Conservation (phyloP, 2,888 invertebrate genomes). For the Troglohyphantes excavatus region DNA sequence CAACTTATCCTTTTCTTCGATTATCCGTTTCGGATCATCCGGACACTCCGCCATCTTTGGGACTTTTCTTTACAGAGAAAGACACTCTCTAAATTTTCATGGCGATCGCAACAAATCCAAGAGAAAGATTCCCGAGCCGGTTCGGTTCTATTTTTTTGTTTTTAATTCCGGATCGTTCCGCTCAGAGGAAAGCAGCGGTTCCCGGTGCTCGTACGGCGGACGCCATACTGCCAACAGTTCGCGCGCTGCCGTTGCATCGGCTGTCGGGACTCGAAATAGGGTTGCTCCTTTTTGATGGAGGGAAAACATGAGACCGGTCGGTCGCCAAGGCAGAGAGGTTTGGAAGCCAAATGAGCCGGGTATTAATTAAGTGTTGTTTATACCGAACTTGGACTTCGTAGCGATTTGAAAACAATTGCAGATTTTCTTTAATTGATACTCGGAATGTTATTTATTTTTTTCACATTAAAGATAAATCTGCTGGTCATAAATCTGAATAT, state of each 20-base stretch:
- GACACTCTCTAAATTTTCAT: not conserved
- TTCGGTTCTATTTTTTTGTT: slow-evolving; percentile 9
- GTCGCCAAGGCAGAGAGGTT: not conserved
- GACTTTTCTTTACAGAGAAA: not conserved
- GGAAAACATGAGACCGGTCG: not conserved
- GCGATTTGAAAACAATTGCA: too few relatives aligned
- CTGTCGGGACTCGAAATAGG: not conserved
- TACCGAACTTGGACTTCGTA: not conserved
- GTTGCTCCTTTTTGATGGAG: slow-evolving; percentile 23
- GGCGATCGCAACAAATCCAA: not conserved
- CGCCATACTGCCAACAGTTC: slow-evolving; percentile 65
- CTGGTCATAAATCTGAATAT: too few relatives aligned
- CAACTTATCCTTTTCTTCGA: slow-evolving; percentile 92
- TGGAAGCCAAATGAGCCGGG: not conserved
- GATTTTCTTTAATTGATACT: too few relatives aligned
- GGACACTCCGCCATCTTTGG: slow-evolving; percentile 84
- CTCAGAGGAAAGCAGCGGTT: slow-evolving; percentile 1
- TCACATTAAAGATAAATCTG: too few relatives aligned
- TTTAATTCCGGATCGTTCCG: slow-evolving; percentile 13
- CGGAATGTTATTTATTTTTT: too few relatives aligned
- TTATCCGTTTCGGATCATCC: slow-evolving; percentile 89
- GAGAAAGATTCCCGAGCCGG: slow-evolving; percentile 1
- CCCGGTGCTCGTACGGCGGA: slow-evolving; percentile 39
- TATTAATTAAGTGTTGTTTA: too few relatives aligned
- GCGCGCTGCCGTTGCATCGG: slow-evolving; percentile 26